Percentiles rank a stretch among this genome's conserved stretches.
Evolutionary conservation across 2,888 invertebrate genomes (phyloP).

Genomic region (Athalia cordata): DNA sequence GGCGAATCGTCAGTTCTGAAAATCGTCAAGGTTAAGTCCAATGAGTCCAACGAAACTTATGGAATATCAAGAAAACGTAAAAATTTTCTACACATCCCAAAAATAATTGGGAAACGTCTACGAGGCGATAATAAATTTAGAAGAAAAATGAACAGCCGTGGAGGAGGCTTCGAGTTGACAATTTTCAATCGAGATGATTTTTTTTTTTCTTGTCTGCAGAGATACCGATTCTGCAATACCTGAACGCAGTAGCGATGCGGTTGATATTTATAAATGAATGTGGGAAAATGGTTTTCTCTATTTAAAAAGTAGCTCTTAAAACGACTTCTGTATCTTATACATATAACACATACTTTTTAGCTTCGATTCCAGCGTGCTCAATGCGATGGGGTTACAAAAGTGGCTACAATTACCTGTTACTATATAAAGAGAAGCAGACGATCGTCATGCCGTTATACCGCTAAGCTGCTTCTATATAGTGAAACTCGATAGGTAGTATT

Average conservation of each 20-base stretch:
- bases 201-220: not conserved
- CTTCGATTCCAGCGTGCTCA: not conserved
- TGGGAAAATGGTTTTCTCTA: slow-evolving; percentile 27
- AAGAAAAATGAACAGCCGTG: no score
- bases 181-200: no score
- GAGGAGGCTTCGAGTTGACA: no score
- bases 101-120: no score
- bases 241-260: not conserved
- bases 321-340: slow-evolving; percentile 17
- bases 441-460: no score
- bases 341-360: not conserved
- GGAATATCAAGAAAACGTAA: not conserved
- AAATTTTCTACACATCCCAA: no score
- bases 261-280: not conserved
- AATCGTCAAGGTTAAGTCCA: not conserved
- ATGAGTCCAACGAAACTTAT: not conserved
- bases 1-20: not conserved
- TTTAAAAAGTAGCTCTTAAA: not conserved
- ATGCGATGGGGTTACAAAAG: not conserved
- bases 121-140: no score
- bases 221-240: not conserved
- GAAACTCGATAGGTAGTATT: no score
- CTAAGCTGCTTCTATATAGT: no score
- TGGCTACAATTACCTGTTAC: slow-evolving; percentile 22
- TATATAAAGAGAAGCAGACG: slow-evolving; percentile 16